Conservation (phyloP, 2,888 invertebrate species). For the Parthenolecanium corni region DNA sequence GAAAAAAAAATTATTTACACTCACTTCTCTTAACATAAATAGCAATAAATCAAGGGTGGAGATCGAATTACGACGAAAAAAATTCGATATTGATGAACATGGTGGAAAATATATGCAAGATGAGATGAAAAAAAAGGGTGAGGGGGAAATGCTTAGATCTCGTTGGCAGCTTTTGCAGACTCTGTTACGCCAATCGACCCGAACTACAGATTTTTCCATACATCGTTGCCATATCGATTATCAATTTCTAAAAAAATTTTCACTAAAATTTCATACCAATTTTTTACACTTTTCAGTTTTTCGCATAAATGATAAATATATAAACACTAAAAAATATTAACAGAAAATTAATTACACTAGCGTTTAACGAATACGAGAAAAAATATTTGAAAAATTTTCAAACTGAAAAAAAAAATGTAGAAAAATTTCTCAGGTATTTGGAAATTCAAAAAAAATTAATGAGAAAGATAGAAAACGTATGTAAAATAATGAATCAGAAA, state of each 20-base stretch:
- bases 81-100: too few species aligned
- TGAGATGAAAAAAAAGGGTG: neutral
- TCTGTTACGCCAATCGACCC: conserved; percentile 7
- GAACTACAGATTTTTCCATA: neutral
- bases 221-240: conserved; percentile 5
- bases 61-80: neutral
- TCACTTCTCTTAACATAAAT: too few species aligned
- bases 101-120: too few species aligned
- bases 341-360: neutral
- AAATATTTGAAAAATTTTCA: too few species aligned
- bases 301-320: neutral
- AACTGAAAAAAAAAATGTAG: too few species aligned
- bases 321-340: neutral
- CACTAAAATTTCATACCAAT: too few species aligned
- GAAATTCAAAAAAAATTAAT: too few species aligned
- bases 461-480: too few species aligned
- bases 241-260: neutral
- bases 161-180: neutral
- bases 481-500: too few species aligned
- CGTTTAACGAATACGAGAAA: too few species aligned
- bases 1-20: neutral
- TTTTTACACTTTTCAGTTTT: too few species aligned
- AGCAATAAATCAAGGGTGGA: neutral
- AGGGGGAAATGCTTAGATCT: conserved; percentile 1
- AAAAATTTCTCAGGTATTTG: too few species aligned